Evolutionary conservation across 1,140 invertebrate genomes (phyloP), one percentile per base, ranked within the genome.

Genomic region (Drosophila simulans): DNA sequence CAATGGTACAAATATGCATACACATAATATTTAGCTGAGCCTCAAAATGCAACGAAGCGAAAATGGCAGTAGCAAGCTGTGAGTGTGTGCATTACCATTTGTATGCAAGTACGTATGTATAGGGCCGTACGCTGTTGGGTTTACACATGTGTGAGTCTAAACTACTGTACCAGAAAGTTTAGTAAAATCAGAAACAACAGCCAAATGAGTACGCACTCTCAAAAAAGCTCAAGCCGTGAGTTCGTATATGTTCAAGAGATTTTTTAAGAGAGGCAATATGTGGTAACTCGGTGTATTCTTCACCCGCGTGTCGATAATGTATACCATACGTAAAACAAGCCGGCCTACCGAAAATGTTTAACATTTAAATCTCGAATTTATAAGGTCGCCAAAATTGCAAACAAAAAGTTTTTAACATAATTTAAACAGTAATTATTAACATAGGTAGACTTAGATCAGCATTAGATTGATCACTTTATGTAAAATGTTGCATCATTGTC

Each of bases 91-190:
- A 60, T n/a, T 15, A 43, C 48, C 53, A 58, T 48, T 25, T 54
- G 17, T 46, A 52, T 68, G 31, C 13, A 80, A 34, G 20, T 54
- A 55, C 10, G 39, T 52, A 17, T 57, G 20, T 77, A n/a, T 31
- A 31, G 8, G 8, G 8, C 31, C 31, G 31, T 2, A 31, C 1
- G 31, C 31, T 39, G 37, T 39, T 58, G 39, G 60, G 35, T 27
- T 22, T 17, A 25, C 15, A 13, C 48, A 37, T 58, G 53, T 42
- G 55, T 52, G 72, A 40, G 34, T 64, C 42, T 48, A 57, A 72
- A 71, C 68, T 72, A 72, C 68, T 72, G 69, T 73, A 73, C 70
- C 69, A 73, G 42, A 73, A 73, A 73, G 48, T 73, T 73, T 73
- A 54, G 56, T 57, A 48, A 73, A 73, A 52, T 72, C 71, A 55